Evolutionary conservation across 64 coral and sea anemone species (phyloP), one percentile per base, ranked within the genome.

Genomic region (Montipora efflorescens): DNA sequence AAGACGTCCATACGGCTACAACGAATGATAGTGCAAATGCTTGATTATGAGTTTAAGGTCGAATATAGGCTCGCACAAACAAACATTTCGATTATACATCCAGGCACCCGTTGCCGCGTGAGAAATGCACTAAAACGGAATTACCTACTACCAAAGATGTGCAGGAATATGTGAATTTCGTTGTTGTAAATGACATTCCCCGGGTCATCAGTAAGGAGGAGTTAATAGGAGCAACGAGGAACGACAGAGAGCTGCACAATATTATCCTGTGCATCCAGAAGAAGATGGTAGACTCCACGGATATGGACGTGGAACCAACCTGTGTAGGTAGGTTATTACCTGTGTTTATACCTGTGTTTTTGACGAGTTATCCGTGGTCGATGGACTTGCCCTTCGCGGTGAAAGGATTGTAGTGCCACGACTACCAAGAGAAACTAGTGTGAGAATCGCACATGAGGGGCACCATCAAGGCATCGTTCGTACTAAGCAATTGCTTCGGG

Each of bases 31-130:
- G 74, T 77, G 52, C 20, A 52, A 23, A 90, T 90, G 48, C 8
- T 90, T 6, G 87, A 90, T 20, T 78, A 90, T 12, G 8, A 79
- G 48, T 90, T 90, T 52, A 77, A 19, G 9, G 87, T 90, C 9
- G 74, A 90, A 59, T 90, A 90, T 5, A 90, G 87, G 59, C 87
- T 75, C 8, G 75, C 52, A 19, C 78, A 90, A 75, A 77, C 74
- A 12, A 90, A 79, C 13, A 90, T 90, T 13, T 78, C 87, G 87
- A 77, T 28, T 90, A 77, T 28, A 90, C 87, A 22, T 90, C 87
- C 44, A 90, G 87, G 59, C 87, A 90, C 74, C 87, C 74, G 7
- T 49, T 77, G 10, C 75, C 75, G 0, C 74, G 19, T 7, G 48
- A 18, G 5, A 6, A 90, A 1, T 62, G 70, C 58, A 79, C 74